These are phyloP conservation scores for Acrocyrtus sp. DNA, from an alignment of 2,888 invertebrate species.

Conservation along the genomic window DNA sequence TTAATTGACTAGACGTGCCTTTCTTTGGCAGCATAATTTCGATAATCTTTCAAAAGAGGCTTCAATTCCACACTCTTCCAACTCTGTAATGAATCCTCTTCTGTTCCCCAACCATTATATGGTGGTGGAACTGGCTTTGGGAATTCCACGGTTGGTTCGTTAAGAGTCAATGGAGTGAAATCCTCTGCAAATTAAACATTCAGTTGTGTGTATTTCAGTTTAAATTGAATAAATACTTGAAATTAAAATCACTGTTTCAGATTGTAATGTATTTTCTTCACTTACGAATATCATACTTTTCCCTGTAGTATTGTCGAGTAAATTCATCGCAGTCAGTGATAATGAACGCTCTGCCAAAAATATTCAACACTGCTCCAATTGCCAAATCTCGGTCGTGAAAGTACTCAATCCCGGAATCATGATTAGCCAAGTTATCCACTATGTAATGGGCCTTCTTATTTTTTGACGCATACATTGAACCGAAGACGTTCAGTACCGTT, in stretches of 20 bases:
- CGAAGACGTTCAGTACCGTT: constrained; percentile 75
- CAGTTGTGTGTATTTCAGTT: background rate
- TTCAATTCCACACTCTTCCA: constrained; percentile 84
- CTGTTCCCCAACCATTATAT: constrained; percentile 82
- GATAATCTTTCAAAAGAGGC: constrained; percentile 76
- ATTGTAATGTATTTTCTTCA: background rate
- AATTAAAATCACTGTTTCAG: background rate
- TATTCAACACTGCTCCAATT: constrained; percentile 83
- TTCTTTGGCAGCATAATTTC: constrained; percentile 75
- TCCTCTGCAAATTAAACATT: constrained; percentile 68
- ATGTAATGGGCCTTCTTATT: constrained; percentile 67
- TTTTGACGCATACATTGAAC: constrained; percentile 70
- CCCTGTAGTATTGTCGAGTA: constrained; percentile 84
- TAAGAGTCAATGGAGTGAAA: constrained; percentile 71
- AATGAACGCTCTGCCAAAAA: constrained; percentile 83
- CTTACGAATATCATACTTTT: constrained; percentile 74
- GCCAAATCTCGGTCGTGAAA: constrained; percentile 73
- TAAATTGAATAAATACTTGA: too few species aligned
- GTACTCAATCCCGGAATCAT: constrained; percentile 59
- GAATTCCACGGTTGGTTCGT: constrained; percentile 65
- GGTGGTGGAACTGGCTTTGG: constrained; percentile 75
- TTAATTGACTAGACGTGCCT: too few species aligned
- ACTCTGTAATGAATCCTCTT: constrained; percentile 90
- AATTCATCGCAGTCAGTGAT: constrained; percentile 86
- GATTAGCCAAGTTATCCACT: constrained; percentile 69